Base-by-base conservation (phyloP, 2,113 vertebrate genomes). In the Sapayoa aenigma region DNA sequence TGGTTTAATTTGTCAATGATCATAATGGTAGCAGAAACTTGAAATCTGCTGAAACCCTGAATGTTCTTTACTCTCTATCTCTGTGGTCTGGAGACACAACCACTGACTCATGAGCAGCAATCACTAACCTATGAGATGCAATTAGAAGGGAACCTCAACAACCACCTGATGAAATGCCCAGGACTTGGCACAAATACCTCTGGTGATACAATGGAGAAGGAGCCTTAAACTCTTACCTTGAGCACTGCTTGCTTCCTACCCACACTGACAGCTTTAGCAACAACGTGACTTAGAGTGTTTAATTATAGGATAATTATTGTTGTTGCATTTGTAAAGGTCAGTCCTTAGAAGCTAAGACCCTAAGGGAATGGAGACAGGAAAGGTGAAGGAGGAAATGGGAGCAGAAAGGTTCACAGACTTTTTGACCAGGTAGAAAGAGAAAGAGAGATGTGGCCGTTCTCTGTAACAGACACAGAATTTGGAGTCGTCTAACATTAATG, bases 251-350 rank as follows among this genome's bases (percentile, higher is more conserved):
- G 35, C 91, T 96, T 94, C 94, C 96, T 94, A 94, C 83, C 95
- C 93, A 84, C 93, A 94, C 63, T 5, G 83, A 80, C 94, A 88
- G 69, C 95, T 94, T 96, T 90, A 96, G 85, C 82, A 93, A 83
- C 95, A 90, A 86, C 2, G 44, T 95, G 94, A 96, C 94, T 95
- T 96, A 19, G 50, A 96, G 74, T 90, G 55, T 84, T 93, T 95
- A 96, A 96, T 97, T 96, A 97, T 87, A 94, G 92, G 67, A 95
- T 97, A 96, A 97, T 97, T 94, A 91, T 67, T 97, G 92, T 96
- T 97, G 92, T 96, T 95, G 87, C 81, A 27, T 94, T 89, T 93
- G 60, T 87, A 76, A 94, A 96, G 95, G 96, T 95, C 96, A 95
- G 94, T 67, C 82, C 73, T 85, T 85, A 55, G 94, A 96, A 96